Conservation (phyloP, 2,888 invertebrate species). For the Campoletis raptor region DNA sequence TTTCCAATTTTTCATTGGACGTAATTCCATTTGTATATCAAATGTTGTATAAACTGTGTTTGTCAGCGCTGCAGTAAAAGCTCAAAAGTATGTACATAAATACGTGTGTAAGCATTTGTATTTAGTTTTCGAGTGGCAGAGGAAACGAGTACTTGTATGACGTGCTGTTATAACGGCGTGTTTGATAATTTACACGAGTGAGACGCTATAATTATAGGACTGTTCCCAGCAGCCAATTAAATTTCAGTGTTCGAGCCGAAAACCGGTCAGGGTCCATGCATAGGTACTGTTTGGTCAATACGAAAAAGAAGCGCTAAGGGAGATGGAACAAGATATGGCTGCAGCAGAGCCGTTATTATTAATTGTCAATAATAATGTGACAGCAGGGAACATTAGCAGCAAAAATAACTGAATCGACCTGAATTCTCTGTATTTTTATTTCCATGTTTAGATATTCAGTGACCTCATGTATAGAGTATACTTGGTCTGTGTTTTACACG, state of each 20-base stretch:
- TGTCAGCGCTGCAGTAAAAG: neutral
- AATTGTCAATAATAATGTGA: slow-evolving; percentile 38
- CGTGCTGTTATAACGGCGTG: slow-evolving; percentile 33
- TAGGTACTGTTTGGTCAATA: slow-evolving; percentile 13
- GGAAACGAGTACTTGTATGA: slow-evolving; percentile 16
- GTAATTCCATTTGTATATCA: neutral
- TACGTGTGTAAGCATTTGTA: slow-evolving; percentile 34
- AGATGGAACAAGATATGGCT: neutral
- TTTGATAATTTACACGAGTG: slow-evolving; percentile 63
- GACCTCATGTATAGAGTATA: slow-evolving; percentile 16
- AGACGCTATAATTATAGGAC: slow-evolving; percentile 56
- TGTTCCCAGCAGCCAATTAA: slow-evolving; percentile 63
- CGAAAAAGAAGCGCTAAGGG: slow-evolving; percentile 22
- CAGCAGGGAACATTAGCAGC: neutral
- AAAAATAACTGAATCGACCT: slow-evolving; percentile 41
- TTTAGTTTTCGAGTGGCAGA: slow-evolving; percentile 13
- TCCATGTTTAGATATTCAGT: neutral
- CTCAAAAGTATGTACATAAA: neutral
- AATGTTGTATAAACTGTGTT: slow-evolving; percentile 5
- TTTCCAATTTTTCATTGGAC: slow-evolving; percentile 26
- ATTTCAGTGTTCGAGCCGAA: slow-evolving; percentile 44
- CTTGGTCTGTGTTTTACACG: neutral
- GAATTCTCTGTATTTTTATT: neutral
- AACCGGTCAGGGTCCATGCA: neutral
- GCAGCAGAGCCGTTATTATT: slow-evolving; percentile 26